These are phyloP conservation scores for Actinia tenebrosa DNA, from an alignment of 64 coral and sea anemone genomes.

Conservation along the genomic window DNA sequence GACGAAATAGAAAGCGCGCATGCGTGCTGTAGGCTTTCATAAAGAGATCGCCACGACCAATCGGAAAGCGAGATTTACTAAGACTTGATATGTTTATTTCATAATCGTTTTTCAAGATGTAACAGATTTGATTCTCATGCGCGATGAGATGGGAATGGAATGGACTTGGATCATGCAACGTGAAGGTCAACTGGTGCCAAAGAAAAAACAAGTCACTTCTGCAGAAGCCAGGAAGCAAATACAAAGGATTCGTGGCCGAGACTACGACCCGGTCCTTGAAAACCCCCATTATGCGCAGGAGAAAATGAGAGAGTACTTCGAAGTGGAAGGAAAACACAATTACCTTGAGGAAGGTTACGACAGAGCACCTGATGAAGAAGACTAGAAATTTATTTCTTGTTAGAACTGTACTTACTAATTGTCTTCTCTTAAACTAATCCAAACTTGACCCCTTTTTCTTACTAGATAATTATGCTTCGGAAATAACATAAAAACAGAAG, in stretches of 20 bases:
- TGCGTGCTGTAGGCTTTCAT: too few relatives aligned
- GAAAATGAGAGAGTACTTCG: conserved; percentile 1
- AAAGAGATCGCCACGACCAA: too few relatives aligned
- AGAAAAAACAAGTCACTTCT: conserved; percentile 7
- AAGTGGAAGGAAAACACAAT: not conserved
- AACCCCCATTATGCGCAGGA: conserved; percentile 10
- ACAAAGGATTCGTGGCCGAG: not conserved
- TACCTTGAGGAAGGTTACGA: conserved; percentile 14
- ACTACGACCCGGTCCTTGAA: conserved; percentile 6
- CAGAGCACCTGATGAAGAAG: not conserved
- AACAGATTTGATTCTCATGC: conserved; percentile 8
- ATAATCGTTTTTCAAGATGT: not conserved
- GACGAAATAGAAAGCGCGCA: too few relatives aligned
- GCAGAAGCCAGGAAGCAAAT: not conserved
- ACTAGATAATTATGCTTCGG: too few relatives aligned
- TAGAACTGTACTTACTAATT: not conserved
- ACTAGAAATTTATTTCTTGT: not conserved
- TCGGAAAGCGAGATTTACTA: too few relatives aligned
- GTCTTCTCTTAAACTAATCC: not conserved
- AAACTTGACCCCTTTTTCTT: not conserved
- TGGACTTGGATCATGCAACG: conserved; percentile 24
- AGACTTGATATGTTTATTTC: not conserved
- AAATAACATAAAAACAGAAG: too few relatives aligned
- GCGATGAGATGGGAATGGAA: conserved; percentile 28
- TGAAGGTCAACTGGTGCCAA: not conserved